phyloP scores from a whole-genome alignment of 1,140 invertebrate species.

The Formica exsecta region DNA sequence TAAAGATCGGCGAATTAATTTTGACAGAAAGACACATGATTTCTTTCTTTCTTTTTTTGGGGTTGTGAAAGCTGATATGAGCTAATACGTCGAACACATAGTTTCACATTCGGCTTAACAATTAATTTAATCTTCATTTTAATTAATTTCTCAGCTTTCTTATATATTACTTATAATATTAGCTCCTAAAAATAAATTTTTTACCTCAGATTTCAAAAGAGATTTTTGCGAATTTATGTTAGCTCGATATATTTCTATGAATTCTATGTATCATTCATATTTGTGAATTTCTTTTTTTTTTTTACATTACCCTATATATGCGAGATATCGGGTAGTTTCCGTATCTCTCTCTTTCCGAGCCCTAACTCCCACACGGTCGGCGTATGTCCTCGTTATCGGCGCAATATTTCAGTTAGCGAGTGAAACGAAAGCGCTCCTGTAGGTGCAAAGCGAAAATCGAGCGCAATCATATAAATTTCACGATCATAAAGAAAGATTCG shows the following conservation, averaged over 20 bases:
- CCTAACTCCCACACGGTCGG: constrained; percentile 54
- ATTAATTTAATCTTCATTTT: no score
- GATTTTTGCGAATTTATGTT: neutral
- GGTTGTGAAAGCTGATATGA: no score
- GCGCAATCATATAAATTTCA: constrained; percentile 57
- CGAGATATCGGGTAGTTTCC: constrained; percentile 4
- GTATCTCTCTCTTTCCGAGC: constrained; percentile 21
- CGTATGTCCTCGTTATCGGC: constrained; percentile 81
- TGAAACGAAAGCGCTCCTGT: constrained; percentile 71
- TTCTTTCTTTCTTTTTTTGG: no score
- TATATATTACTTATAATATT: neutral
- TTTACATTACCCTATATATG: constrained; percentile 6
- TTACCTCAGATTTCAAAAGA: no score
- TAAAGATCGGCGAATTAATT: neutral
- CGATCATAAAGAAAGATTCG: constrained; percentile 53
- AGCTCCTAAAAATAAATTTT: neutral
- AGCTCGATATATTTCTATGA: neutral
- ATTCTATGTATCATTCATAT: neutral
- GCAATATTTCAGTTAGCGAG: constrained; percentile 83
- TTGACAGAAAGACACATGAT: neutral
- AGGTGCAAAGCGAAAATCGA: constrained; percentile 61
- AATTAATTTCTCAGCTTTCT: no score
- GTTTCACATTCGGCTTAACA: no score
- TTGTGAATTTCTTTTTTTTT: neutral
- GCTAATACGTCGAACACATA: no score